phyloP scores from a whole-genome alignment of 2,113 vertebrate species.

The Grammomys dolichurus region DNA sequence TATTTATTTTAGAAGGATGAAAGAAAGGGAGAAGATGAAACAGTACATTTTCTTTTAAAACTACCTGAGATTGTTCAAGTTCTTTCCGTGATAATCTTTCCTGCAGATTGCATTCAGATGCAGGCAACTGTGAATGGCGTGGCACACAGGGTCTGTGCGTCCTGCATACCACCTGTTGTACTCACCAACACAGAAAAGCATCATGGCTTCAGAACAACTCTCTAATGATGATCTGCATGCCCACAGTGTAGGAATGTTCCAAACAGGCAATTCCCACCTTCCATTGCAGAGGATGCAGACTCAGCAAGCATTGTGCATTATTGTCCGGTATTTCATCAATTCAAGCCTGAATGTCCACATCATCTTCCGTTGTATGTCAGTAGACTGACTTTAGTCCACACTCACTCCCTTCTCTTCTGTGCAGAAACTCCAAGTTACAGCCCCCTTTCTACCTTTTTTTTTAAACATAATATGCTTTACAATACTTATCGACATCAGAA shows the following conservation, averaged over 20 bases:
- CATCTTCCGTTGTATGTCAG: neutral
- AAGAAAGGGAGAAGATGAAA: neutral
- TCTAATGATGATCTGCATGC: too few relatives aligned
- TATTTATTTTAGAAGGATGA: neutral
- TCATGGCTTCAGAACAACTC: neutral
- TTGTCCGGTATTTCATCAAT: neutral
- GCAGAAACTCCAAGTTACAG: neutral
- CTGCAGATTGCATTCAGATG: neutral
- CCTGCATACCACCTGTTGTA: too few relatives aligned
- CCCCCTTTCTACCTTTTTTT: neutral
- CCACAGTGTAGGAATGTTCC: neutral
- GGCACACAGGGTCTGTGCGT: neutral
- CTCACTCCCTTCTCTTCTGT: neutral
- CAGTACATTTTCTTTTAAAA: neutral
- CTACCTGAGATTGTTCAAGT: neutral
- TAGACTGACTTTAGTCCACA: neutral
- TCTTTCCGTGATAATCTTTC: neutral
- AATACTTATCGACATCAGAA: neutral
- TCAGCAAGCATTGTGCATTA: neutral
- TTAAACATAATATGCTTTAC: neutral
- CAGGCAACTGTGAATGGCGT: neutral
- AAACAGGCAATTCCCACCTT: neutral
- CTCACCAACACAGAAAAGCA: neutral
- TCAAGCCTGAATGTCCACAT: neutral
- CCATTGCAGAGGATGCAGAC: neutral